Conservation (phyloP, 1,140 invertebrate genomes). For the Dendrolimus kikuchii region DNA sequence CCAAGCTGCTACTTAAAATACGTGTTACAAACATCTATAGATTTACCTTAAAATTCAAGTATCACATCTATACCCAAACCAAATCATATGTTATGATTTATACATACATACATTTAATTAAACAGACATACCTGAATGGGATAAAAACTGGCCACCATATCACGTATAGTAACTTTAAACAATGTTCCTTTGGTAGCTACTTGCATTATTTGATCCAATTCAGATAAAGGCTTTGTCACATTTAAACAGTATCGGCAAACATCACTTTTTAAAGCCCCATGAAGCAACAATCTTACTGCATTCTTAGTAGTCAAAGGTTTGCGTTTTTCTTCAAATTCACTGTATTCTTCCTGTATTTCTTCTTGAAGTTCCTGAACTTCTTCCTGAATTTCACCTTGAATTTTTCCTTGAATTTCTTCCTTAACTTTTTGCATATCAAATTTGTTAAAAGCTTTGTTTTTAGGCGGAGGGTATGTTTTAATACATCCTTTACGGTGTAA, state of each 20-base stretch:
- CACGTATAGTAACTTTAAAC: conserved; percentile 48
- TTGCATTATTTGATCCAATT: conserved; percentile 49
- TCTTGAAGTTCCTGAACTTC: background rate
- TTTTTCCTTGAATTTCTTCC: too few relatives aligned
- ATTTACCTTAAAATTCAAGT: background rate
- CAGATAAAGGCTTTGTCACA: conserved; percentile 30
- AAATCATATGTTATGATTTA: background rate
- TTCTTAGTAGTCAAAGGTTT: conserved; percentile 44
- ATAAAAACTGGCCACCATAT: conserved; percentile 53
- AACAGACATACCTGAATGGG: conserved; percentile 44
- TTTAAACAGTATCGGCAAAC: conserved; percentile 56
- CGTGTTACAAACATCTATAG: too few relatives aligned
- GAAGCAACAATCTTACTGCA: conserved; percentile 46
- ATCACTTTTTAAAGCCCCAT: conserved; percentile 42
- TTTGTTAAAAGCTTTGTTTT: too few relatives aligned
- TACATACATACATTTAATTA: background rate
- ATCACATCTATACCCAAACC: too few relatives aligned
- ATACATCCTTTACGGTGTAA: too few relatives aligned
- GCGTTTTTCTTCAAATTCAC: conserved; percentile 3
- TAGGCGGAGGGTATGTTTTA: too few relatives aligned
- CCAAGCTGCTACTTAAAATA: background rate
- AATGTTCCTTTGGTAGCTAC: conserved; percentile 35
- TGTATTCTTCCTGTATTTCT: background rate
- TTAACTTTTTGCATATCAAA: too few relatives aligned
- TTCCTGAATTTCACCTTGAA: background rate